phyloP scores from a whole-genome alignment of 2,797 vertebrate genomes.

The Psittacula derbiana region DNA sequence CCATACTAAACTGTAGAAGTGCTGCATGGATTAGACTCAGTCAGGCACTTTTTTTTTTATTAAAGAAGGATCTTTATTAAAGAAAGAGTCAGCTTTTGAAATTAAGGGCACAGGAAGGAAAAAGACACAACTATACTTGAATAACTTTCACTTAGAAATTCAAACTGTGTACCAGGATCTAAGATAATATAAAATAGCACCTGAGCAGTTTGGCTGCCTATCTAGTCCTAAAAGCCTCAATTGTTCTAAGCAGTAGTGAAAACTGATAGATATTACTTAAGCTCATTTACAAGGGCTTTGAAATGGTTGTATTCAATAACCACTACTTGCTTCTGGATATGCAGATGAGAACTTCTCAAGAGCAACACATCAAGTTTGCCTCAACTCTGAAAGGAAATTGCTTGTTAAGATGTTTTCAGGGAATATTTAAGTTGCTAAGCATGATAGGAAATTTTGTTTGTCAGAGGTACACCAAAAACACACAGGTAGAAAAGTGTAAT shows the following conservation, averaged over 20 bases:
- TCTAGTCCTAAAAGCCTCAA: neutral
- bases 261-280: neutral
- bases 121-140: neutral
- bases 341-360: neutral
- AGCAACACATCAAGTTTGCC: neutral
- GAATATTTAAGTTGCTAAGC: neutral
- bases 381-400: constrained; percentile 8
- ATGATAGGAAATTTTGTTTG: neutral
- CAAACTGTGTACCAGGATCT: neutral
- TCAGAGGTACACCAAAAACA: neutral
- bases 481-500: neutral
- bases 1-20: neutral
- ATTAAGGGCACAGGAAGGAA: neutral
- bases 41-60: neutral
- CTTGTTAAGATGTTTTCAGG: constrained; percentile 30
- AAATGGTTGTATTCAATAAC: neutral
- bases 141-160: neutral
- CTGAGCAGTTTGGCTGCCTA: neutral
- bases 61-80: neutral
- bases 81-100: neutral
- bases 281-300: neutral
- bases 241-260: neutral
- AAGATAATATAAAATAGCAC: neutral
- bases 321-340: neutral
- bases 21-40: neutral